Evolutionary conservation across 2,113 vertebrate species (phyloP).

Genomic region (Anguilla japonica): DNA sequence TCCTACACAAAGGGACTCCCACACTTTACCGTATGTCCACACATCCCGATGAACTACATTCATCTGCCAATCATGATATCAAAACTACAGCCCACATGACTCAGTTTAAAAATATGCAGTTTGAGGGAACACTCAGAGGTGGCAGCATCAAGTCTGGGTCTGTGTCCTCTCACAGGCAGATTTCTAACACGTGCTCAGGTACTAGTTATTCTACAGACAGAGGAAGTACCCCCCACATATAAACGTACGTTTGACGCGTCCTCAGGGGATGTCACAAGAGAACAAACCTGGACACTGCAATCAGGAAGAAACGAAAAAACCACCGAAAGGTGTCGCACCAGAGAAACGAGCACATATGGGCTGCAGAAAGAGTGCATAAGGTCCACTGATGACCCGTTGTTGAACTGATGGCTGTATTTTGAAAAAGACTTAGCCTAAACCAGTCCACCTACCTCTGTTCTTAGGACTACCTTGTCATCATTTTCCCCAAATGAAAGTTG

Average conservation of each 20-base stretch:
- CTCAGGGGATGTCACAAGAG: neutral
- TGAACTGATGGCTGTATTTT: constrained; percentile 36
- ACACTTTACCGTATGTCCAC: neutral
- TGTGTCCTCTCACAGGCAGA: neutral
- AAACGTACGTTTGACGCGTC: neutral
- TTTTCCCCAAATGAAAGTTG: constrained; percentile 57
- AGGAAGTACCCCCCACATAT: neutral
- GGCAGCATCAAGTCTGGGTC: neutral
- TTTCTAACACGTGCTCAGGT: neutral
- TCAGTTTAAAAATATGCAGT: neutral
- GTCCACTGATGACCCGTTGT: constrained; percentile 29
- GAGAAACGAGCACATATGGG: neutral
- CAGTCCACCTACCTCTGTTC: constrained; percentile 48
- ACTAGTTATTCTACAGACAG: neutral
- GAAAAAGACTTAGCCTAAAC: constrained; percentile 22
- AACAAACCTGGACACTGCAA: neutral
- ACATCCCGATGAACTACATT: no score
- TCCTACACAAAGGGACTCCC: neutral
- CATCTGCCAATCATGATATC: neutral
- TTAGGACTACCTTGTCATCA: constrained; percentile 43
- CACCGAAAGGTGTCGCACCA: constrained; percentile 3
- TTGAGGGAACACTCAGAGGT: neutral
- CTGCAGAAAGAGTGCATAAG: constrained; percentile 19
- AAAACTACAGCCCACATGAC: neutral
- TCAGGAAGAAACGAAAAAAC: neutral